Evolutionary conservation across 2,113 vertebrate genomes (phyloP).

Genomic region (Lagopus muta): DNA sequence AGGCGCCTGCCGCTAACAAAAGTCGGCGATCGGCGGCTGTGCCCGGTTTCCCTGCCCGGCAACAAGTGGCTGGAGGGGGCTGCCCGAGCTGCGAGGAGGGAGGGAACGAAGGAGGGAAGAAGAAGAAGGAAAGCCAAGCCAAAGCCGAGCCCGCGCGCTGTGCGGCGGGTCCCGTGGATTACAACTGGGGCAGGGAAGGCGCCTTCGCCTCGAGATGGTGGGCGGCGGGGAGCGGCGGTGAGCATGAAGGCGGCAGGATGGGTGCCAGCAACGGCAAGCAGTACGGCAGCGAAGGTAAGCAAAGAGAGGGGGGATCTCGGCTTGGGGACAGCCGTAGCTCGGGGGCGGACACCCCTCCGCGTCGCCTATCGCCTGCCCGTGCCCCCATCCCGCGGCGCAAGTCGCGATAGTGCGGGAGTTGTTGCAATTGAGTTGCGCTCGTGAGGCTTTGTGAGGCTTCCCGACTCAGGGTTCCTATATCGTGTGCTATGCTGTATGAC

Average conservation of each 20-base stretch:
- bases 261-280: conserved; percentile 98
- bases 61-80: conserved; percentile 69
- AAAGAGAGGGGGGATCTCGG: not conserved
- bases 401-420: not conserved
- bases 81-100: conserved; percentile 21
- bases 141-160: not conserved
- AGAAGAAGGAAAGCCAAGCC: too few species aligned
- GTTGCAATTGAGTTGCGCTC: not conserved
- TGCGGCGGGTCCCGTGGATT: conserved; percentile 31
- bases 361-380: too few species aligned
- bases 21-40: conserved; percentile 17
- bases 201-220: conserved; percentile 56
- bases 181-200: not conserved
- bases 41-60: not conserved
- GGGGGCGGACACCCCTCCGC: too few species aligned
- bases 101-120: not conserved
- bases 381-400: not conserved
- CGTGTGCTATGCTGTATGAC: conserved; percentile 70
- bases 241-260: conserved; percentile 93
- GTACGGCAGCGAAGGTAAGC: conserved; percentile 97
- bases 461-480: conserved; percentile 41
- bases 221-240: conserved; percentile 63
- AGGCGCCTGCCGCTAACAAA: conserved; percentile 80
- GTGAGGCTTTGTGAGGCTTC: not conserved
- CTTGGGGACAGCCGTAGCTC: not conserved